A percentile compares a stretch with the other conserved stretches of the same genome.
These are phyloP conservation scores for Lontra canadensis DNA, from an alignment of 2,113 vertebrate species.

Conservation along the genomic window DNA sequence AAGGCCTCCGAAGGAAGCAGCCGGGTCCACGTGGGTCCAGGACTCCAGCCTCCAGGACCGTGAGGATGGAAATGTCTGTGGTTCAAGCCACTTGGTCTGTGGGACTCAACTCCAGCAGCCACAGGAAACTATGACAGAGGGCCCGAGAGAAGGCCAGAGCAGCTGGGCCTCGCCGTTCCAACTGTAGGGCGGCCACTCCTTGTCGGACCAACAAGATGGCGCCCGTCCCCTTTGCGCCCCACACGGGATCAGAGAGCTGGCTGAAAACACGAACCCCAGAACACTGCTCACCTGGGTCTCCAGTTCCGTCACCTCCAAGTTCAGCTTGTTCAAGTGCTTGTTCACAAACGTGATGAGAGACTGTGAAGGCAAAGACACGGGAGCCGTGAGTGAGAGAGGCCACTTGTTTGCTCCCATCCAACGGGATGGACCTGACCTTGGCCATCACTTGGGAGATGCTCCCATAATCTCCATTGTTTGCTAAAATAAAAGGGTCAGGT, in stretches of 20 bases:
- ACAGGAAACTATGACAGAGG: background rate
- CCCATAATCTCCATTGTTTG: fast-evolving
- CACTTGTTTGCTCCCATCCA: fast-evolving
- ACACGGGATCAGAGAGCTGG: fast-evolving
- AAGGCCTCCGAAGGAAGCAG: background rate
- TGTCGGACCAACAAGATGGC: fast-evolving
- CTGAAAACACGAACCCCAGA: fast-evolving
- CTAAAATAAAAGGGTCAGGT: fast-evolving
- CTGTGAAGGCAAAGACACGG: constrained; percentile 71
- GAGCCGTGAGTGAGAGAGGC: fast-evolving
- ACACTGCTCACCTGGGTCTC: constrained; percentile 87
- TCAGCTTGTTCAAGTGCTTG: constrained; percentile 93
- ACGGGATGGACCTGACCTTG: fast-evolving
- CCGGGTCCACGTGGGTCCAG: background rate
- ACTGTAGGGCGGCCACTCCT: fast-evolving
- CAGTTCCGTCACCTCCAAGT: constrained; percentile 91
- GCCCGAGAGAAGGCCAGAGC: fast-evolving
- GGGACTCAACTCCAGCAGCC: background rate
- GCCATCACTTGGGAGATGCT: fast-evolving
- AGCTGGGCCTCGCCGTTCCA: fast-evolving
- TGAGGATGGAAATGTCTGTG: fast-evolving
- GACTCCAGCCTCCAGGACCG: background rate
- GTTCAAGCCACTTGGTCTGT: fast-evolving
- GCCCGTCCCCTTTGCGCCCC: fast-evolving
- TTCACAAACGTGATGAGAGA: constrained; percentile 93